These are phyloP conservation scores for Isoperla grammatica DNA, from an alignment of 2,888 invertebrate species.

Conservation along the genomic window DNA sequence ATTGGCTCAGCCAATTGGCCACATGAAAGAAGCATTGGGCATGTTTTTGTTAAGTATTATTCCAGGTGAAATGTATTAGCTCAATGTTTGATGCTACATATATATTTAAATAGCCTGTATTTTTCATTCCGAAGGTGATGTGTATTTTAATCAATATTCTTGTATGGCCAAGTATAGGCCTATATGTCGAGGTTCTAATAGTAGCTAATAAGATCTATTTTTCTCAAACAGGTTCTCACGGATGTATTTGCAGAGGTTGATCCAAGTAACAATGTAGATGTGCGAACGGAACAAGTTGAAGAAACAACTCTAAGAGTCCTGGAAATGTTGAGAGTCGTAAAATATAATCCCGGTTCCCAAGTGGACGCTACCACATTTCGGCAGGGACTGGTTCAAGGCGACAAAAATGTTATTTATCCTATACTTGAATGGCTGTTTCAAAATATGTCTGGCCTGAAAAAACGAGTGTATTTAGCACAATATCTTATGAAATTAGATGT, in stretches of 20 bases:
- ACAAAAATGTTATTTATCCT: constrained; percentile 67
- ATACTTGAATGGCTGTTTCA: constrained; percentile 75
- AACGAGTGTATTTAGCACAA: constrained; percentile 79
- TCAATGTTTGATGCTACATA: too few species aligned
- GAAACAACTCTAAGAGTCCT: constrained; percentile 67
- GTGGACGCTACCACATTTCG: constrained; percentile 49
- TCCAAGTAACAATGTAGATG: constrained; percentile 63
- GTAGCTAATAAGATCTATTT: not conserved
- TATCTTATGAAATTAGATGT: constrained; percentile 60
- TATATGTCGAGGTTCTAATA: too few species aligned
- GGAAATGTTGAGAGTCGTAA: constrained; percentile 66
- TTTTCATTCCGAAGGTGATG: too few species aligned
- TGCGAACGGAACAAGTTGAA: constrained; percentile 69
- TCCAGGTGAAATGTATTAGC: too few species aligned
- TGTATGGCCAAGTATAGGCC: too few species aligned
- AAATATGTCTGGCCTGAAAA: constrained; percentile 66
- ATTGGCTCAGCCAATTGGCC: too few species aligned
- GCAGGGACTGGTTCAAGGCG: constrained; percentile 65
- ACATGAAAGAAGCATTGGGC: too few species aligned
- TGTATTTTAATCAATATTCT: too few species aligned
- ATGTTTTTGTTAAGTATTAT: too few species aligned
- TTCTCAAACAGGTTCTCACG: constrained; percentile 51
- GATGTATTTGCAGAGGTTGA: constrained; percentile 71
- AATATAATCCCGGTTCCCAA: constrained; percentile 64
- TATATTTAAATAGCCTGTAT: too few species aligned